These are phyloP conservation scores for Marcusenius ussheri DNA, from an alignment of 2,113 vertebrate genomes.

Conservation along the genomic window DNA sequence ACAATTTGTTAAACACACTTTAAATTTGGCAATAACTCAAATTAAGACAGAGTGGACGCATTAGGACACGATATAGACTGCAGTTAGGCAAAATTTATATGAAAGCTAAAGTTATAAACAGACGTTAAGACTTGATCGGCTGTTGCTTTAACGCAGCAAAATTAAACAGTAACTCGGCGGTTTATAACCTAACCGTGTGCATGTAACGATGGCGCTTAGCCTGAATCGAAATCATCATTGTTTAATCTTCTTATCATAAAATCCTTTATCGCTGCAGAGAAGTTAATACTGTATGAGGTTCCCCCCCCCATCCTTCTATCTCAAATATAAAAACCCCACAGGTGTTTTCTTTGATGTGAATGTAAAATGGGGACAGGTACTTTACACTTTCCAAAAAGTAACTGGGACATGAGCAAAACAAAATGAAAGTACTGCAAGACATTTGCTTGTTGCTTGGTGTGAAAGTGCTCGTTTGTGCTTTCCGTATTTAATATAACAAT, in stretches of 20 bases:
- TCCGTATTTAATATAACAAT: background rate
- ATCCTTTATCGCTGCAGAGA: conserved; percentile 1
- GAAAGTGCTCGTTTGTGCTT: background rate
- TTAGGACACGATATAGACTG: background rate
- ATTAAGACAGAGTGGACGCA: background rate
- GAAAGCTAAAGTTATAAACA: background rate
- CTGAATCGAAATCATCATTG: background rate
- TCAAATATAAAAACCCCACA: background rate
- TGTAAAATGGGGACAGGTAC: background rate
- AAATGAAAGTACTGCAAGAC: background rate
- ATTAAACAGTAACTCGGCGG: background rate
- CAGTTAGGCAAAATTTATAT: background rate
- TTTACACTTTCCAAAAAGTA: background rate
- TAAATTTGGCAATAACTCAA: background rate
- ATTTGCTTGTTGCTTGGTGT: background rate
- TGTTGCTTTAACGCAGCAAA: background rate
- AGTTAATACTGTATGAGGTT: background rate
- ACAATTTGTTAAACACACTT: background rate
- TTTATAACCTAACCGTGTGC: background rate
- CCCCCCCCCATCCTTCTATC: background rate
- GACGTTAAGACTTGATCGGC: background rate
- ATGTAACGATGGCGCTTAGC: background rate
- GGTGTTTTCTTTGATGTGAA: conserved; percentile 12
- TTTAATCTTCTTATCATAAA: conserved; percentile 4
- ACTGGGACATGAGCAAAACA: background rate